A percentile compares a stretch with the other conserved stretches of the same genome.
These are phyloP conservation scores for Pycnonotus jocosus DNA, from an alignment of 2,113 vertebrate genomes.

Conservation along the genomic window DNA sequence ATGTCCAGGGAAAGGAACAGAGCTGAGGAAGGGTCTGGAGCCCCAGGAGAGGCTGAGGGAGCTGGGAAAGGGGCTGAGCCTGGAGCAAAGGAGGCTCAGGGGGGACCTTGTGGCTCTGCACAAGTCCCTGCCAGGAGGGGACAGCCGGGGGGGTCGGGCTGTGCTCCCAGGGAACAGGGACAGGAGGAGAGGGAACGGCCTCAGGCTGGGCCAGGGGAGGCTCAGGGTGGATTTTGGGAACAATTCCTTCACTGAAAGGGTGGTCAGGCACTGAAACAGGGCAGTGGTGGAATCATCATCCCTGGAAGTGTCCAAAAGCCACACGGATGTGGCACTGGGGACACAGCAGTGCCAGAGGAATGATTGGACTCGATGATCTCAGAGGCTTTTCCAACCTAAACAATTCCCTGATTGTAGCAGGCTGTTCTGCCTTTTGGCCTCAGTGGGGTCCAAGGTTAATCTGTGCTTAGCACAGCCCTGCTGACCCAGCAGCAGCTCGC, in stretches of 20 bases:
- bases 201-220: neutral
- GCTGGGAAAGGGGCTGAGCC: neutral
- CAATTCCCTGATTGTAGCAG: rapidly evolving
- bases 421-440: neutral
- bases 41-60: neutral
- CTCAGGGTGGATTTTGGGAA: rapidly evolving
- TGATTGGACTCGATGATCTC: neutral
- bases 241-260: neutral
- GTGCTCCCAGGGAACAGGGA: neutral
- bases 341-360: neutral
- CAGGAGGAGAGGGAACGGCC: neutral
- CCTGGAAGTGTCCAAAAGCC: neutral
- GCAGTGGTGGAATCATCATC: neutral
- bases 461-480: rapidly evolving
- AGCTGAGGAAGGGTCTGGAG: neutral
- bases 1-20: rapidly evolving
- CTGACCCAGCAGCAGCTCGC: too few species aligned
- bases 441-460: neutral
- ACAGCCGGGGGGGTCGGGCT: neutral
- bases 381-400: neutral
- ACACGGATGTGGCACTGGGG: neutral
- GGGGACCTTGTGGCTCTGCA: neutral
- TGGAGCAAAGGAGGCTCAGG: neutral
- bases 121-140: neutral
- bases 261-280: neutral